Evolutionary conservation across 1,140 invertebrate species (phyloP), one percentile per base, ranked within the genome.

Genomic region (Drosophila kohkoa): DNA sequence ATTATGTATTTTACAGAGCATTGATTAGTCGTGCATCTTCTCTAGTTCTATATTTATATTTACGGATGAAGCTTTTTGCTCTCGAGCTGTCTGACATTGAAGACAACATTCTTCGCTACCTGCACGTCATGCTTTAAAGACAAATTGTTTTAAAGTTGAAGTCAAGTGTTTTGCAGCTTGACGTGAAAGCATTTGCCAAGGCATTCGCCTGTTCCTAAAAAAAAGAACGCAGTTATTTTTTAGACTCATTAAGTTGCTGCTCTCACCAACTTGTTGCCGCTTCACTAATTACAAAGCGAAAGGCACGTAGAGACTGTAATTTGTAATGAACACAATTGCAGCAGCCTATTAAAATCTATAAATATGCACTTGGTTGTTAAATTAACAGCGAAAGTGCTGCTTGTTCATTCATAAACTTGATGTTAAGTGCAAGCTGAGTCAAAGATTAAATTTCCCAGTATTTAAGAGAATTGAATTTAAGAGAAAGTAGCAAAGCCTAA

Each of bases 391-490:
- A 28, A 46, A 57, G 57, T 16, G 20, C 25, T 4, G 32, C 35
- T 46, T 13, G 16, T 43, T 59, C 67, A 81, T 77, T 81, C 67
- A 72, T 60, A 63, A 81, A 77, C 30, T 32, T 57, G 3, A 60
- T 45, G 2, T 5, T 32, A 3, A 45, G 55, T n/a, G 2, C 35
- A 43, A 63, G 28, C 11, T 7, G 35, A 3, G 35, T 11, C 13
- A 30, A n/a, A 13, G 41, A 20, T 48, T 10, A 7, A 45, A 80
- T 62, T 68, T 76, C 73, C 70, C 70, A 68, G 63, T 82, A 76
- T 79, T 82, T 82, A 82, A 82, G 80, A 82, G 80, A 32, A 11
- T n/a, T 0, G 0, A 7, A 25, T 1, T 54, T 51, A 30, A 54
- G 10, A 30, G 13, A 8, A 30, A 28, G 11, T 10, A 10, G 20